phyloP scores from a whole-genome alignment of 2,888 invertebrate genomes.

The Myopa testacea region DNA sequence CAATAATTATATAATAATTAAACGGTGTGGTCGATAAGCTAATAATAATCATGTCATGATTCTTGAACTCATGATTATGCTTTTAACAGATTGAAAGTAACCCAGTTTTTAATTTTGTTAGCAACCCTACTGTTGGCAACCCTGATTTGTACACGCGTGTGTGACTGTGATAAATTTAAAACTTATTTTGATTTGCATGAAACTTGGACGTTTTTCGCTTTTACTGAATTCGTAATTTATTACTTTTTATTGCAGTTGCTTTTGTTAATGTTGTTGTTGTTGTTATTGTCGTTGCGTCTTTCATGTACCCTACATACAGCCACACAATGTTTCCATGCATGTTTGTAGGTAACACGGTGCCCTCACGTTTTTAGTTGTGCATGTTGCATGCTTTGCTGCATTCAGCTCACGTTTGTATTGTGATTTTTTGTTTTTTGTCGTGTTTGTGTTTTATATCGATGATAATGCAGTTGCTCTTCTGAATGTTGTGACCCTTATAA shows the following conservation, averaged over 20 bases:
- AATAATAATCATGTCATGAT: too few species aligned
- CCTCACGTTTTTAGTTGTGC: neutral
- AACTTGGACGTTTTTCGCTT: neutral
- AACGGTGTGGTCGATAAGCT: too few species aligned
- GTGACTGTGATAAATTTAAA: too few species aligned
- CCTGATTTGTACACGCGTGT: too few species aligned
- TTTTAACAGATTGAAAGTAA: too few species aligned
- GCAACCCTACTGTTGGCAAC: too few species aligned
- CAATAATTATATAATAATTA: too few species aligned
- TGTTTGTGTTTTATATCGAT: neutral
- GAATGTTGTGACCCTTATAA: constrained; percentile 2
- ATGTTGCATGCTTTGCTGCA: constrained; percentile 3
- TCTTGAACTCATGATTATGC: too few species aligned
- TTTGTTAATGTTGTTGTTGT: neutral
- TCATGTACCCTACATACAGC: too few species aligned
- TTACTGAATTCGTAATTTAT: neutral
- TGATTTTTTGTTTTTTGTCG: neutral
- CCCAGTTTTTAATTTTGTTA: too few species aligned
- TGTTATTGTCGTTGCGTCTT: too few species aligned
- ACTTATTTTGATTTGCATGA: too few species aligned
- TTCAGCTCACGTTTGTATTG: constrained; percentile 2
- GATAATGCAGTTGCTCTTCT: neutral
- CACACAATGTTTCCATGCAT: neutral
- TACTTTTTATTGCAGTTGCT: constrained; percentile 2
- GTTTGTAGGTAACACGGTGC: neutral